These are phyloP conservation scores for Euproctis similis DNA, from an alignment of 2,888 invertebrate species.

Conservation along the genomic window DNA sequence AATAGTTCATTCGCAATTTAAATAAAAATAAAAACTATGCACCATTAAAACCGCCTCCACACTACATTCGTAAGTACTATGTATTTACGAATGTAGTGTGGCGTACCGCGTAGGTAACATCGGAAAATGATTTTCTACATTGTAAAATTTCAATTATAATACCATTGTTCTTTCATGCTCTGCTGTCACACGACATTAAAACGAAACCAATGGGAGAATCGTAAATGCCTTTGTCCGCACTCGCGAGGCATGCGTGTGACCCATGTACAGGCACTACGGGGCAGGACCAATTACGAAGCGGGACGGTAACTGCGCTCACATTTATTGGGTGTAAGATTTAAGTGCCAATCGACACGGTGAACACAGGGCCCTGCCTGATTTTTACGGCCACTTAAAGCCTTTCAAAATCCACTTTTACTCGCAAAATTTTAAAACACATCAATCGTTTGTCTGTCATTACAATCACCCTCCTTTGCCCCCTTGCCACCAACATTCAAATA, in stretches of 20 bases:
- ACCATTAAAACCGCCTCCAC: too few species aligned
- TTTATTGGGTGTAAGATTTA: slow-evolving; percentile 75
- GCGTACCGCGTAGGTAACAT: too few species aligned
- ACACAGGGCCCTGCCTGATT: slow-evolving; percentile 53
- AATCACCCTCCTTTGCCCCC: too few species aligned
- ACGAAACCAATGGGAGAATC: slow-evolving; percentile 67
- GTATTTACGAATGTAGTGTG: too few species aligned
- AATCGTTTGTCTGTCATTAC: slow-evolving; percentile 24
- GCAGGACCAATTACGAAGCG: slow-evolving; percentile 67
- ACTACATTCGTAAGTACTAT: too few species aligned
- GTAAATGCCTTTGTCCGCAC: slow-evolving; percentile 58
- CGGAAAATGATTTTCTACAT: slow-evolving; percentile 38
- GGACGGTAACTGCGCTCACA: slow-evolving; percentile 56
- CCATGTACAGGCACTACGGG: too few species aligned
- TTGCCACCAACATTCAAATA: too few species aligned
- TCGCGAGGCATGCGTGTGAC: slow-evolving; percentile 36
- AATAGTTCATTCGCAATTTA: too few species aligned
- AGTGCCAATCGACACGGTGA: slow-evolving; percentile 68
- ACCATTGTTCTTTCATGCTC: slow-evolving; percentile 58
- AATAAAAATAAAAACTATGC: too few species aligned
- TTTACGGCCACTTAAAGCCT: slow-evolving; percentile 59
- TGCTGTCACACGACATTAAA: slow-evolving; percentile 69
- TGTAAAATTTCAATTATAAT: slow-evolving; percentile 65
- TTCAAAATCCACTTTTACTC: slow-evolving; percentile 24
- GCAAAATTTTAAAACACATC: slow-evolving; percentile 23